A percentile compares a stretch with the other conserved stretches of the same genome.
Conservation (phyloP, 2,113 vertebrate species). For the Nothocercus nigrocapillus region DNA sequence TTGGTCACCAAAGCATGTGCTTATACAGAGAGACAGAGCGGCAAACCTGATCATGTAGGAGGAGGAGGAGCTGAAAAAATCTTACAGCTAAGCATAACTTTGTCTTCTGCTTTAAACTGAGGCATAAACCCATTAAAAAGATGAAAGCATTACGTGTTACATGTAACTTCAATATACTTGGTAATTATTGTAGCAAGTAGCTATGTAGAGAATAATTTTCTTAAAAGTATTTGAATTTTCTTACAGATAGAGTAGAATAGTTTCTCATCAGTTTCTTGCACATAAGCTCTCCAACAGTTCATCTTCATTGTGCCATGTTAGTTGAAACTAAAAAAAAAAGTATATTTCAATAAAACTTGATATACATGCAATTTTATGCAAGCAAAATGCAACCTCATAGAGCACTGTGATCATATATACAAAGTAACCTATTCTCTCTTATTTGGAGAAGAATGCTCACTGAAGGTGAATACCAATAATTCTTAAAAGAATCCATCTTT, state of each 20-base stretch:
- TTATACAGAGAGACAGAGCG: background rate
- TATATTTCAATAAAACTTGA: background rate
- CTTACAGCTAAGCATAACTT: background rate
- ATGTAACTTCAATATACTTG: background rate
- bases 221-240: background rate
- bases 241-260: background rate
- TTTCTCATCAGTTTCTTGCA: accelerated
- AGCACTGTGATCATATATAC: background rate
- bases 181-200: background rate
- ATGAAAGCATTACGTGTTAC: background rate
- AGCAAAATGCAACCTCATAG: background rate
- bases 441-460: background rate
- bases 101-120: background rate
- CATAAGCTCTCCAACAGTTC: background rate
- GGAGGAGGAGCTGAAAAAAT: background rate
- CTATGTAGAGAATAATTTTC: background rate
- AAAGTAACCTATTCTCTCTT: background rate
- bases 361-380: background rate
- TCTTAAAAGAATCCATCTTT: background rate
- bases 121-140: background rate
- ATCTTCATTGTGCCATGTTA: accelerated
- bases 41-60: background rate
- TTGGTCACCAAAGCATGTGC: background rate
- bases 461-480: background rate
- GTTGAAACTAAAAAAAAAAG: background rate